Conservation (phyloP, 2,888 invertebrate genomes). For the Coenonympha glycerion region DNA sequence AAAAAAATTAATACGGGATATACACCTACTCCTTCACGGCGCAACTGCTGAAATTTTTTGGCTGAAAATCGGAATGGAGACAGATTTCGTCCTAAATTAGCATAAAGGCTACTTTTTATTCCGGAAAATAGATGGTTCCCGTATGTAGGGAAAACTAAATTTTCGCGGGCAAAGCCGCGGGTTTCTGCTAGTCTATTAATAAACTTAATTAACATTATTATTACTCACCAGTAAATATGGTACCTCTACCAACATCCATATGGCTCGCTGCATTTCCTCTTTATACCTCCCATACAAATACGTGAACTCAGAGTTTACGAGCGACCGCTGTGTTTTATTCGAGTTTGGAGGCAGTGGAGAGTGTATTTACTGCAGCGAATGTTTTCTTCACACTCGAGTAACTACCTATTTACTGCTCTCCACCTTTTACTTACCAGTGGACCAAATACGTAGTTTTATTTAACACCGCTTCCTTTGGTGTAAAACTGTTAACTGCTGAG, state of each 20-base stretch:
- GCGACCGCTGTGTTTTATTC: conserved; percentile 4
- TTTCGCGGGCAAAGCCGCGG: too few species aligned
- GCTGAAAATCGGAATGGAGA: too few species aligned
- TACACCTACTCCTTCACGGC: too few species aligned
- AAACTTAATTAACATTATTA: background rate
- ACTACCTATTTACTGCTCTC: too few species aligned
- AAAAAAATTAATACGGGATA: too few species aligned
- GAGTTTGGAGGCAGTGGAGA: background rate
- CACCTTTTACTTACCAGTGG: background rate
- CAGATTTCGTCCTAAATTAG: too few species aligned
- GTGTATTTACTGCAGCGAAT: conserved; percentile 2
- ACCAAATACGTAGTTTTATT: background rate
- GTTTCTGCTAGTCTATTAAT: too few species aligned
- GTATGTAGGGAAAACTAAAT: too few species aligned
- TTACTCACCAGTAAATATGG: background rate
- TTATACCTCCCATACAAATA: background rate
- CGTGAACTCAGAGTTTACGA: conserved; percentile 5
- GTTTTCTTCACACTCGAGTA: background rate
- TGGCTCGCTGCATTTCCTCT: background rate
- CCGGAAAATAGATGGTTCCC: too few species aligned
- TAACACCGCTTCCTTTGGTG: background rate
- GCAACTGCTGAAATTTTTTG: too few species aligned
- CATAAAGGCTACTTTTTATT: too few species aligned
- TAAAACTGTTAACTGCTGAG: background rate
- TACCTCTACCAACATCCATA: background rate